Percentiles rank a stretch among this genome's conserved stretches.
Conservation (phyloP, 2,797 vertebrate species). For the Peromyscus aztecus region DNA sequence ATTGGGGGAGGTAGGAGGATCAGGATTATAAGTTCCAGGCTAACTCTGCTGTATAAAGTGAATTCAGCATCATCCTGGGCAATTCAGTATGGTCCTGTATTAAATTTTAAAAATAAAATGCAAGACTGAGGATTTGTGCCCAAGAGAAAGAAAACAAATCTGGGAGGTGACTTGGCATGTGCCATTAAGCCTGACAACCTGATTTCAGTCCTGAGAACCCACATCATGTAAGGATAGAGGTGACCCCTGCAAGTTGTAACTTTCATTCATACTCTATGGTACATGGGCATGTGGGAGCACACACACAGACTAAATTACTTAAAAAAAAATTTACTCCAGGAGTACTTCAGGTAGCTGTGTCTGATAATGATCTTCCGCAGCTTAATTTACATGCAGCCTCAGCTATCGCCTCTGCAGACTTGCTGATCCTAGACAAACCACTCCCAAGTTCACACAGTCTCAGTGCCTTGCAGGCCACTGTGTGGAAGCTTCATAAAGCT, state of each 20-base stretch:
- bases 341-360: background rate
- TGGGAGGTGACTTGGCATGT: background rate
- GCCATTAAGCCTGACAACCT: background rate
- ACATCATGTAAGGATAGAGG: background rate
- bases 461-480: background rate
- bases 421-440: background rate
- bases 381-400: too few species aligned
- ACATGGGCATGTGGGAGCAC: background rate
- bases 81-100: background rate
- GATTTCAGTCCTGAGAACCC: background rate
- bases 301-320: background rate
- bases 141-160: background rate
- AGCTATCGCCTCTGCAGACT: background rate
- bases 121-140: background rate
- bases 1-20: background rate
- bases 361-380: background rate
- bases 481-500: background rate
- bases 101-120: background rate
- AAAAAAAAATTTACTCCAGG: background rate
- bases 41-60: background rate
- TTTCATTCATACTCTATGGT: background rate
- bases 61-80: background rate
- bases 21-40: background rate
- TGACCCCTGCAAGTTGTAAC: background rate
- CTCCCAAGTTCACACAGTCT: background rate